These are phyloP conservation scores for rat (Rattus norvegicus) DNA, from an alignment of 2,113 vertebrate species.

Conservation along the genomic window GRCr8 NC_086030.1:17641001-17641500, in stretches of 20 bases:
- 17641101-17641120: background rate
- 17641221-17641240: background rate
- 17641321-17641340: background rate
- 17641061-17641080: background rate
- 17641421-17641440: background rate
- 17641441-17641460: background rate
- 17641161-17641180: background rate
- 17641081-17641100: too few species aligned
- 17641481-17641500: rapidly evolving
- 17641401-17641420: background rate
- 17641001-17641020: background rate
- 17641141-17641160: background rate
- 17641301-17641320: background rate
- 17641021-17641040: background rate
- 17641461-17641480: rapidly evolving
- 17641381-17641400: background rate
- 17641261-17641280: background rate
- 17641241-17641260: background rate
- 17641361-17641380: background rate
- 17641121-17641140: background rate
- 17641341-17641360: background rate
- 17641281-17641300: background rate
- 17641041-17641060: background rate
- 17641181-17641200: background rate
- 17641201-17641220: background rate